Evolutionary conservation across 1,140 invertebrate genomes (phyloP), one percentile per base, ranked within the genome.

Genomic region (Tetramorium alpestre): DNA sequence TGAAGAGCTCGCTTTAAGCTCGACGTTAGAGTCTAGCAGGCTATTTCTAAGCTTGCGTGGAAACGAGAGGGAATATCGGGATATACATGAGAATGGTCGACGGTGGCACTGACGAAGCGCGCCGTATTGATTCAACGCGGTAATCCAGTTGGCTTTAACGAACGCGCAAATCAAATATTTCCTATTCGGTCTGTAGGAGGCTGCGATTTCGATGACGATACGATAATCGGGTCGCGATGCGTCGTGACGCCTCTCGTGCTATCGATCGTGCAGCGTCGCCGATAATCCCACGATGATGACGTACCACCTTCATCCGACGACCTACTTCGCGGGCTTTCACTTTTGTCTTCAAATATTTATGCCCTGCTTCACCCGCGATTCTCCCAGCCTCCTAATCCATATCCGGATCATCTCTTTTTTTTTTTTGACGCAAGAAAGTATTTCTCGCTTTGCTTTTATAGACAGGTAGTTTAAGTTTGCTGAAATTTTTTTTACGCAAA

Each of bases 51-150:
- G 49, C 10, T 56, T 51, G 69, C 44, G 54, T 60, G 87, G 49
- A 86, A 89, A 82, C 33, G 44, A 69, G 72, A 89, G n/a, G 13
- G 70, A 85, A n/a, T 58, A 85, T 62, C 72, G 49, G 38, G 49
- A 85, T 72, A 84, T 56, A 65, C 69, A 65, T 33, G 33, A 56
- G 78, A 80, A n/a, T 58, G 54, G 81, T 75, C 60, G 80, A 69
- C 47, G 82, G 47, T 86, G 82, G 56, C 82, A 88, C 82, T 60
- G 82, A 80, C 87, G 87, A 81, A 64, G 75, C 77, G 64, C 44
- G 16, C n/a, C 41, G 77, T 90, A 90, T 90, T 64, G 89, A 90
- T 90, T 90, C 49, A 84, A 89, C 77, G 85, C 72, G 76, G 77
- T 89, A 89, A 87, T 84, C 77, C 7, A 58, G 28, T 67, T 49